These are phyloP conservation scores for Gymnoscopelus microlampas DNA, from an alignment of 2,797 vertebrate genomes.

Conservation along the genomic window DNA sequence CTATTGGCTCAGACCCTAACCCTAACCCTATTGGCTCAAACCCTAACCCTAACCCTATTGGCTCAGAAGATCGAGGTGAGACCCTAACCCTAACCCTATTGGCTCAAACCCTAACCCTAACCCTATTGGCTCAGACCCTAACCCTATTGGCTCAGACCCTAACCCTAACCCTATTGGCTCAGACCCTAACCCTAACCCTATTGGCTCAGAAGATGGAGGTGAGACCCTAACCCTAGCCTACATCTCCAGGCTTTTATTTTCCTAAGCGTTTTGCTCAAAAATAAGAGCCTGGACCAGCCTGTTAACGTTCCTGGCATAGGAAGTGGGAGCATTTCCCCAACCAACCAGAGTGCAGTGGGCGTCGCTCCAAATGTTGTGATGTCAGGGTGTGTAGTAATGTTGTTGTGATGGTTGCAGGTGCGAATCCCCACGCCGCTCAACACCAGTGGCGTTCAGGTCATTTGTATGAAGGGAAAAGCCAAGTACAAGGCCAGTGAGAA, in stretches of 20 bases:
- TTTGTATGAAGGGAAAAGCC: constrained; percentile 99
- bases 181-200: no score
- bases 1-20: constrained; percentile 82
- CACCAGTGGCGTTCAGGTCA: constrained; percentile 98
- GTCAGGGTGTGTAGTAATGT: no score
- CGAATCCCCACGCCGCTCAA: constrained; percentile 97
- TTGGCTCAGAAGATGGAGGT: constrained; percentile 99
- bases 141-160: constrained; percentile 78
- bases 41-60: constrained; percentile 95
- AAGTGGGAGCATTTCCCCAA: no score
- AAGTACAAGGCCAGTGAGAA: constrained; percentile 99
- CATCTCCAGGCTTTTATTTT: no score
- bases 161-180: no score
- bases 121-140: no score
- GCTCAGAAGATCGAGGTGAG: constrained; percentile 99
- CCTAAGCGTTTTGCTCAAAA: no score
- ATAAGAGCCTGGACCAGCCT: no score
- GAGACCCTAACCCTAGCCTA: constrained; percentile 24
- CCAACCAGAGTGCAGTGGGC: no score
- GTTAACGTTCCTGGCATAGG: no score
- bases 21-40: no score
- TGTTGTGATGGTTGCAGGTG: constrained; percentile 83
- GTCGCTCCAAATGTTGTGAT: no score
- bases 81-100: constrained; percentile 74
- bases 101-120: constrained; percentile 80